phyloP scores from a whole-genome alignment of 2,888 invertebrate genomes.

The Idaea aversata region DNA sequence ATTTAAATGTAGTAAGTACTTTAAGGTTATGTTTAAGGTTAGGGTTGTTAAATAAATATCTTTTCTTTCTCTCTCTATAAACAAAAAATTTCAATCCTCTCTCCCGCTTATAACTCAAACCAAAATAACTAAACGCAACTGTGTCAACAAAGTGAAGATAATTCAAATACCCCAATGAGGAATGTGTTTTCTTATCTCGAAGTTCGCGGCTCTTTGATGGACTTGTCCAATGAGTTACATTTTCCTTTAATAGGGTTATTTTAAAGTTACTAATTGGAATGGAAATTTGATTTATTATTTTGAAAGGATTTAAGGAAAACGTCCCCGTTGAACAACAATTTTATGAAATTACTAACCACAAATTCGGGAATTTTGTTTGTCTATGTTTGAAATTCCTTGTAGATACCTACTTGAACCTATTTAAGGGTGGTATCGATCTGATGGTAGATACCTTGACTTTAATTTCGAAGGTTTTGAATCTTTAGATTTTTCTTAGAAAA shows the following conservation, averaged over 20 bases:
- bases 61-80: neutral
- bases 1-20: no score
- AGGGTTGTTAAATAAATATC: no score
- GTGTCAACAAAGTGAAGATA: constrained; percentile 72
- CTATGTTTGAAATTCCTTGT: no score
- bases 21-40: no score
- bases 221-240: constrained; percentile 31
- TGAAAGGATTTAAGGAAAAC: neutral
- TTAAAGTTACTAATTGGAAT: constrained; percentile 4
- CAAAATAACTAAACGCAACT: constrained; percentile 52
- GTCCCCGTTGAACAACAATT: neutral
- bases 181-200: constrained; percentile 73
- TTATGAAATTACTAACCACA: neutral
- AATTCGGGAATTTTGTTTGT: neutral
- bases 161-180: constrained; percentile 69
- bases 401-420: no score
- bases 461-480: no score
- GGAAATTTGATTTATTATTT: neutral
- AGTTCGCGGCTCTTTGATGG: constrained; percentile 67
- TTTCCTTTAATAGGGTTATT: constrained; percentile 11
- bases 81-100: constrained; percentile 23
- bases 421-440: no score
- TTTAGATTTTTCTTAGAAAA: no score
- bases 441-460: no score
- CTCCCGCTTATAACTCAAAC: constrained; percentile 25